These are phyloP conservation scores for Papilio elwesi DNA, from an alignment of 2,888 invertebrate genomes.

Conservation along the genomic window DNA sequence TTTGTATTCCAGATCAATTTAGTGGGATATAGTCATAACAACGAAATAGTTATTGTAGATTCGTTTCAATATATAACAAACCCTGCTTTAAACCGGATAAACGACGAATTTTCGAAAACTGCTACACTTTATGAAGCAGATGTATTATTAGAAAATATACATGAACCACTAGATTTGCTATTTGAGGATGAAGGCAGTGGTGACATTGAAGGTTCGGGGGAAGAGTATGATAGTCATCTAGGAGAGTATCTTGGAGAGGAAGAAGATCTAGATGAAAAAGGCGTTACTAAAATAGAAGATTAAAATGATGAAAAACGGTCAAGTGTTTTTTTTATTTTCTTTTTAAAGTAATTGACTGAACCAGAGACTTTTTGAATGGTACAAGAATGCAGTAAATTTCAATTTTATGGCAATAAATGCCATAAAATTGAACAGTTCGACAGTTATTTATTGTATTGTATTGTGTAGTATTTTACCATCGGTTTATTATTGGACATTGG, in stretches of 20 bases:
- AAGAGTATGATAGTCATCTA: conserved; percentile 27
- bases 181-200: conserved; percentile 36
- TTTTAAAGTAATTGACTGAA: not conserved
- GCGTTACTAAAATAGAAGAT: conserved; percentile 32
- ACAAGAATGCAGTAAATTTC: not conserved
- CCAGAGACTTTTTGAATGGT: not conserved
- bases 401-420: not conserved
- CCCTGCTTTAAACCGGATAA: not conserved
- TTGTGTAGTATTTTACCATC: not conserved
- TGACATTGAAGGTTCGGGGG: conserved; percentile 29
- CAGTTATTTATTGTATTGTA: too few relatives aligned
- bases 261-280: conserved; percentile 31
- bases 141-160: conserved; percentile 9
- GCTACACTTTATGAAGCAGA: conserved; percentile 11
- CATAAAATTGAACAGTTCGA: not conserved
- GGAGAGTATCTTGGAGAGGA: conserved; percentile 13
- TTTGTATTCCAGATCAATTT: conserved; percentile 53
- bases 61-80: conserved; percentile 46
- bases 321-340: not conserved
- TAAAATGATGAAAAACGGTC: not conserved
- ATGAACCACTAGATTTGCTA: conserved; percentile 16
- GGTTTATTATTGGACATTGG: not conserved
- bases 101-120: not conserved
- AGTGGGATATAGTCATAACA: conserved; percentile 47
- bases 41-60: conserved; percentile 52